Percentiles rank a stretch among this genome's conserved stretches.
Conservation (phyloP, 2,797 vertebrate species). For the Dryobates pubescens region DNA sequence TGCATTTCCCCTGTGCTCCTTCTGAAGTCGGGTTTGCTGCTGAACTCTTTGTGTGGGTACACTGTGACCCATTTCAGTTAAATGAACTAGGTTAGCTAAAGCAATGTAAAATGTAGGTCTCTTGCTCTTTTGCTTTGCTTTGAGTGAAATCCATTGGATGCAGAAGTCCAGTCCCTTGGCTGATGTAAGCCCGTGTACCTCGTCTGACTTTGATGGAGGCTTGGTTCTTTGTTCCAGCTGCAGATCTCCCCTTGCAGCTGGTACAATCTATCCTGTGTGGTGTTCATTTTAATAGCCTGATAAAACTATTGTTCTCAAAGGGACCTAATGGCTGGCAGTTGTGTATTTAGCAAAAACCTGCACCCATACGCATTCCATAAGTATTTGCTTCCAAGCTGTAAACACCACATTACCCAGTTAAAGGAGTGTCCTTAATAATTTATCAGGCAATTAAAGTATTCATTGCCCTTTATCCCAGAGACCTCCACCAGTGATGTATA, state of each 20-base stretch:
- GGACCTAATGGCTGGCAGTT: neutral
- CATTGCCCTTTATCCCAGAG: conserved; percentile 65
- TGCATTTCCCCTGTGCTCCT: conserved; percentile 34
- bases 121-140: neutral
- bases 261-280: neutral
- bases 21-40: conserved; percentile 43
- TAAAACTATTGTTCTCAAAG: conserved; percentile 2
- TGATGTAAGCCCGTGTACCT: neutral
- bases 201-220: conserved; percentile 18
- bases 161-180: neutral
- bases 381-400: conserved; percentile 64
- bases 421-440: conserved; percentile 70
- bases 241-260: neutral
- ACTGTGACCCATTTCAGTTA: conserved; percentile 63
- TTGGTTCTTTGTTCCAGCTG: neutral
- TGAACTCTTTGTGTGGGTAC: conserved; percentile 62
- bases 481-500: conserved; percentile 37
- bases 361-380: conserved; percentile 17
- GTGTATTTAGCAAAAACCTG: conserved; percentile 35
- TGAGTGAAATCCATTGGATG: neutral
- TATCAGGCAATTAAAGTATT: conserved; percentile 72
- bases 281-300: conserved; percentile 39
- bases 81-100: conserved; percentile 63
- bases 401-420: conserved; percentile 69
- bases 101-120: conserved; percentile 46